phyloP scores from a whole-genome alignment of 2,888 invertebrate genomes.

The Diplazon laetatorius region DNA sequence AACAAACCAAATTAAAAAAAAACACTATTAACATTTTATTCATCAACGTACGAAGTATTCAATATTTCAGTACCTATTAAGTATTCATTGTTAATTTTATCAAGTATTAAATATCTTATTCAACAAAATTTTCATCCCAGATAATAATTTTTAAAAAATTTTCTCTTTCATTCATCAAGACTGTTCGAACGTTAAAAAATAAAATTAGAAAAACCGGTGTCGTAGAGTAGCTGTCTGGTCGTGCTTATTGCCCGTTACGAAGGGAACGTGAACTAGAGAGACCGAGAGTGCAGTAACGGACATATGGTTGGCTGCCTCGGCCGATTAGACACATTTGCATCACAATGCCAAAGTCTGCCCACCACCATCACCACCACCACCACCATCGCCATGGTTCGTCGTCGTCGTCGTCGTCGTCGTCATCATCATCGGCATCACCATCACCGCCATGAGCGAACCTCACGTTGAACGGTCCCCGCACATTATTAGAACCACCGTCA shows the following conservation, averaged over 20 bases:
- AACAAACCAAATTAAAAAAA: no score
- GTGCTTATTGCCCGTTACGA: slow-evolving; percentile 29
- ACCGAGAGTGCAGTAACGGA: slow-evolving; percentile 71
- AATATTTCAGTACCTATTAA: no score
- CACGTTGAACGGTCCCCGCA: slow-evolving; percentile 41
- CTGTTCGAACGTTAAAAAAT: slow-evolving; percentile 2
- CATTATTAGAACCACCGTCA: slow-evolving; percentile 61
- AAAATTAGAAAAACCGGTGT: background rate
- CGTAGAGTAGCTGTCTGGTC: slow-evolving; percentile 8
- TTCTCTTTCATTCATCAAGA: background rate
- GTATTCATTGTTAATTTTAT: no score
- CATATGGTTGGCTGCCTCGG: slow-evolving; percentile 81
- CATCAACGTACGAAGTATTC: no score
- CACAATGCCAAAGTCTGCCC: slow-evolving; percentile 79
- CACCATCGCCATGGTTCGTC: slow-evolving; percentile 52
- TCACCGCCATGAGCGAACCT: slow-evolving; percentile 53
- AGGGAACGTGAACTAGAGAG: slow-evolving; percentile 18
- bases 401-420: slow-evolving; percentile 38
- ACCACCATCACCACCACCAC: slow-evolving; percentile 70
- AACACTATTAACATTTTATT: no score
- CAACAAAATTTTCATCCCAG: no score
- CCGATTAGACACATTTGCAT: slow-evolving; percentile 82
- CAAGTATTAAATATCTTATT: no score
- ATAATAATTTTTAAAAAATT: no score
- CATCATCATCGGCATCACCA: slow-evolving; percentile 42